A percentile compares a stretch with the other conserved stretches of the same genome.
These are phyloP conservation scores for Pollenia angustigena DNA, from an alignment of 2,888 invertebrate species.

Conservation along the genomic window DNA sequence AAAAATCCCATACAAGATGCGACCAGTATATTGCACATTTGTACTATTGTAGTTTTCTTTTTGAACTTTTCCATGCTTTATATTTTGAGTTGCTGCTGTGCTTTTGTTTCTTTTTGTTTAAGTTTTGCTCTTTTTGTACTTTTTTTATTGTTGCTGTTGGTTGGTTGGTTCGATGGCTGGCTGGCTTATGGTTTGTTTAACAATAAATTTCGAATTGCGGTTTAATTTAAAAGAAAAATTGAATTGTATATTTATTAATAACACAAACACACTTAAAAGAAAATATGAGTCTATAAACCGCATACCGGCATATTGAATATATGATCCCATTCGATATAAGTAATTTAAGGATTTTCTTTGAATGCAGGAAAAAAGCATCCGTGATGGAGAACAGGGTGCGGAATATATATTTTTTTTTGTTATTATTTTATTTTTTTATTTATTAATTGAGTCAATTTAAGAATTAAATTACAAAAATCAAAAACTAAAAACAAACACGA, in stretches of 20 bases:
- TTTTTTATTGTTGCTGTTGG: slow-evolving; percentile 36
- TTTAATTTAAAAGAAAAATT: slow-evolving; percentile 72
- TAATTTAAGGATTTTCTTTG: slow-evolving; percentile 9
- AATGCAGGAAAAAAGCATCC: background rate
- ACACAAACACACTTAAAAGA: background rate
- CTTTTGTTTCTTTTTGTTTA: slow-evolving; percentile 31
- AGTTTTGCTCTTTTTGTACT: background rate
- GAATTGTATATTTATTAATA: slow-evolving; percentile 50
- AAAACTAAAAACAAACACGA: no score
- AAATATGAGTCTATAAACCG: slow-evolving; percentile 12
- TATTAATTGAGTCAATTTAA: no score
- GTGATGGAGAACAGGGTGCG: background rate
- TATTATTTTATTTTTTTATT: no score
- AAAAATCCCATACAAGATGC: no score
- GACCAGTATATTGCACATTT: slow-evolving; percentile 36
- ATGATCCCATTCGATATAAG: background rate
- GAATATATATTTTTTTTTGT: no score
- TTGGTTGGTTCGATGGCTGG: slow-evolving; percentile 22
- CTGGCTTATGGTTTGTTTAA: slow-evolving; percentile 58
- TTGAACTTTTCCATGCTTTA: slow-evolving; percentile 35
- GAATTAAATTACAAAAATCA: no score
- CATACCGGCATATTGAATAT: background rate
- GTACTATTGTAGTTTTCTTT: slow-evolving; percentile 29
- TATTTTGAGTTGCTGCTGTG: slow-evolving; percentile 24
- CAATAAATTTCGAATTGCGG: slow-evolving; percentile 70